Evolutionary conservation across 2,113 vertebrate genomes (phyloP), one percentile per base, ranked within the genome.

Genomic region (Limnothrissa miodon): DNA sequence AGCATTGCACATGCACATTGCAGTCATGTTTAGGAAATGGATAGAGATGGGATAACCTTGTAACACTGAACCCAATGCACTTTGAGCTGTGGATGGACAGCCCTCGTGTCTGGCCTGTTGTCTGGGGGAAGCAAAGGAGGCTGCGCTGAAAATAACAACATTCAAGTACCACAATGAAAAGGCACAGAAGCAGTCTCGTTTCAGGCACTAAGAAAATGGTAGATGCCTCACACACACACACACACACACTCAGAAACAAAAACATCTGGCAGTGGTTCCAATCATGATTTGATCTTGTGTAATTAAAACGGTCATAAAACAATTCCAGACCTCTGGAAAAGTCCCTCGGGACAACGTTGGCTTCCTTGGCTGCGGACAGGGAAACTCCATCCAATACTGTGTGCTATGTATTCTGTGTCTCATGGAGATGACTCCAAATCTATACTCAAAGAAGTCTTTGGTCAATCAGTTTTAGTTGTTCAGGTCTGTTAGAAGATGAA

Each of bases 121-220:
- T 45, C n/a, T 66, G 44, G 62, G 36, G 66, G 36, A 33, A 74
- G 66, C 10, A 36, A 33, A 29, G 13, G 29, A 74, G 29, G 66
- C 33, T 74, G 45, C 45, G 42, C 56, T 66, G 39, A 66, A 81
- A 82, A 42, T 53, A 33, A 81, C 4, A 81, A 15, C 25, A 59
- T 62, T 82, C 62, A 62, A 62, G 59, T 29, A 62, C 10, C 59
- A 29, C 25, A 62, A 62, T 62, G 1, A 29, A 23, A 56, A 62
- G 59, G 8, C 59, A 25, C 59, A 62, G 59, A 7, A 29, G 59
- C 59, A 62, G 59, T 62, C 59, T 29, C 25, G n/a, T 62, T 62
- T 62, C n/a, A 62, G 59, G 7, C 59, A 62, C 56, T 29, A 9
- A n/a, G n/a, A 62, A 62, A 2, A 62, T 11, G 56, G 56, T n/a